phyloP scores from a whole-genome alignment of 2,888 invertebrate species.

The Scotopteryx bipunctaria region DNA sequence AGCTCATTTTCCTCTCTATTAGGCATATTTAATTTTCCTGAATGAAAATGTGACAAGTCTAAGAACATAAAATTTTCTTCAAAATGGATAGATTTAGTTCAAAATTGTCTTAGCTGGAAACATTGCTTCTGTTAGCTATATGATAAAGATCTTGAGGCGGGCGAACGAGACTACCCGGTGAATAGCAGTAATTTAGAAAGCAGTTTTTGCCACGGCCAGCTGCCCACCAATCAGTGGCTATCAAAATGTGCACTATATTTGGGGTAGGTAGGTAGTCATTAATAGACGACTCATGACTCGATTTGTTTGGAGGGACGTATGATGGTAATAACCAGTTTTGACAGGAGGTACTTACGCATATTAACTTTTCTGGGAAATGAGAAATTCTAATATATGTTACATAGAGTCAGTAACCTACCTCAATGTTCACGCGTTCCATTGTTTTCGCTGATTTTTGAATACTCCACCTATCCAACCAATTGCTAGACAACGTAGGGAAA shows the following conservation, averaged over 20 bases:
- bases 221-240: slow-evolving; percentile 63
- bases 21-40: too few species aligned
- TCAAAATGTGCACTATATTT: slow-evolving; percentile 70
- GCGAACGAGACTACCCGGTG: slow-evolving; percentile 60
- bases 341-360: slow-evolving; percentile 24
- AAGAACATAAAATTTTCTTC: neutral
- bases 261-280: slow-evolving; percentile 66
- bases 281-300: slow-evolving; percentile 60
- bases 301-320: slow-evolving; percentile 41
- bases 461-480: too few species aligned
- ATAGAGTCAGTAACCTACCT: slow-evolving; percentile 20
- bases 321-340: slow-evolving; percentile 35
- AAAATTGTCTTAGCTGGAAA: slow-evolving; percentile 17
- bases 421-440: slow-evolving; percentile 1
- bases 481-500: too few species aligned
- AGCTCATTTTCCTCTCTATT: too few species aligned
- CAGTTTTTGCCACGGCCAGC: slow-evolving; percentile 76
- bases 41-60: too few species aligned
- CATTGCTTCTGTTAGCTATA: slow-evolving; percentile 23
- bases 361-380: too few species aligned
- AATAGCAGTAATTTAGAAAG: slow-evolving; percentile 77
- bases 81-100: neutral
- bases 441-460: too few species aligned
- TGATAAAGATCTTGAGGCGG: slow-evolving; percentile 72
- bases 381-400: too few species aligned